Percentiles rank a stretch among this genome's conserved stretches.
phyloP scores from a whole-genome alignment of 37 sponge, comb jelly and placozoan genomes.

The Petrosia ficiformis region DNA sequence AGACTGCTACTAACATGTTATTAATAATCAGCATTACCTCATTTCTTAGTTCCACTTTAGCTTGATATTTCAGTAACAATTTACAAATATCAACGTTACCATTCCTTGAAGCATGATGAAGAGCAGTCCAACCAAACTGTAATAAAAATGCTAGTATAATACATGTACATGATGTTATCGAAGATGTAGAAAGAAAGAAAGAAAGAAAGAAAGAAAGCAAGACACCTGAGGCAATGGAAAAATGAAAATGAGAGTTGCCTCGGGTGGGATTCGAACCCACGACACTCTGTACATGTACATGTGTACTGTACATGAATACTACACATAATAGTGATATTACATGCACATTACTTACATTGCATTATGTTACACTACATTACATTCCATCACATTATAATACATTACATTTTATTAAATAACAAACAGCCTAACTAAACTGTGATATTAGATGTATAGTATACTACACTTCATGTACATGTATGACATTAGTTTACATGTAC shows the following conservation, averaged over 20 bases:
- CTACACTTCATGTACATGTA: too few relatives aligned
- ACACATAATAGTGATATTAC: background rate
- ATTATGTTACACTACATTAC: background rate
- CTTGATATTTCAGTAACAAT: slow-evolving; percentile 17
- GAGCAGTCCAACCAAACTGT: slow-evolving; percentile 67
- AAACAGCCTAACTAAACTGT: too few relatives aligned
- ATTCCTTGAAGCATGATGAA: slow-evolving; percentile 67
- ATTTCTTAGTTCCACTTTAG: slow-evolving; percentile 23
- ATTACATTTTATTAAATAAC: background rate
- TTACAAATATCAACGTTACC: slow-evolving; percentile 59
- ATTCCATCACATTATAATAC: background rate
- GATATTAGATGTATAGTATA: too few relatives aligned
- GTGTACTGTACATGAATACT: background rate
- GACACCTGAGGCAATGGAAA: too few relatives aligned
- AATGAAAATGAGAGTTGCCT: too few relatives aligned
- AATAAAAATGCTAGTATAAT: background rate
- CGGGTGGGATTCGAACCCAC: too few relatives aligned
- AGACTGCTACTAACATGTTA: background rate
- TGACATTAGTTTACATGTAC: too few relatives aligned
- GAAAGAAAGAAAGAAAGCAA: too few relatives aligned
- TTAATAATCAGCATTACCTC: slow-evolving; percentile 14
- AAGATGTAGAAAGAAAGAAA: too few relatives aligned
- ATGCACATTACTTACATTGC: slow-evolving; percentile 1
- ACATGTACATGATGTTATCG: too few relatives aligned
- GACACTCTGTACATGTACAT: too few relatives aligned